phyloP scores from a whole-genome alignment of 2,888 invertebrate genomes.

The Trachelus tabidus region DNA sequence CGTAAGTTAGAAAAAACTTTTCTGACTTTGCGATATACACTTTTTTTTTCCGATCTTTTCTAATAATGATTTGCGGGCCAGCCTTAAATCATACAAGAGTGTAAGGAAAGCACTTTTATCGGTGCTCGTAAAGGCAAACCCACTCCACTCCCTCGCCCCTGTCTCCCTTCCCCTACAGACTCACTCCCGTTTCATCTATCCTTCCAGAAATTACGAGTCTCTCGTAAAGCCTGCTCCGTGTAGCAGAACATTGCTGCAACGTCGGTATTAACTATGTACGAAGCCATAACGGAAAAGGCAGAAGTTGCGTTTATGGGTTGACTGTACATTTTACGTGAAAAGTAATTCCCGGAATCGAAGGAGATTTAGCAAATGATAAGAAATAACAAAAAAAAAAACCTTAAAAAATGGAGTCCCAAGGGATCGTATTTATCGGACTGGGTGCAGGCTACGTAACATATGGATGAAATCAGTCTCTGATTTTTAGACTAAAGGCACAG shows the following conservation, averaged over 20 bases:
- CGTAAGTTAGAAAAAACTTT: too few relatives aligned
- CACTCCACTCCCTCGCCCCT: background rate
- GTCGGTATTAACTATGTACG: background rate
- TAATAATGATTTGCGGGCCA: background rate
- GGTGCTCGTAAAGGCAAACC: background rate
- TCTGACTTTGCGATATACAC: background rate
- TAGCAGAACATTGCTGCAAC: background rate
- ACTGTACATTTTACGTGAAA: background rate
- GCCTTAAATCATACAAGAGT: background rate
- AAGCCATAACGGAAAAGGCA: background rate
- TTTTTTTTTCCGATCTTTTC: background rate
- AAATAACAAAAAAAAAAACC: background rate
- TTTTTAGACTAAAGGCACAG: background rate
- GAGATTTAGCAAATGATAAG: background rate
- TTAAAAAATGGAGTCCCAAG: too few relatives aligned
- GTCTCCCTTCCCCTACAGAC: background rate
- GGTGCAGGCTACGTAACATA: background rate
- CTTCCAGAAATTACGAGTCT: background rate
- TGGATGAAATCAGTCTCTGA: background rate
- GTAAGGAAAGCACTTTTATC: background rate
- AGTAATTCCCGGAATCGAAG: background rate
- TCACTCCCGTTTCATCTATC: background rate
- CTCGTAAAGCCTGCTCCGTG: background rate
- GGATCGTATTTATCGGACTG: background rate
- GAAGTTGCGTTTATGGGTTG: background rate